Percentiles rank a stretch among this genome's conserved stretches.
phyloP scores from a whole-genome alignment of 2,888 invertebrate genomes.

The Polyommatus iphigenia region DNA sequence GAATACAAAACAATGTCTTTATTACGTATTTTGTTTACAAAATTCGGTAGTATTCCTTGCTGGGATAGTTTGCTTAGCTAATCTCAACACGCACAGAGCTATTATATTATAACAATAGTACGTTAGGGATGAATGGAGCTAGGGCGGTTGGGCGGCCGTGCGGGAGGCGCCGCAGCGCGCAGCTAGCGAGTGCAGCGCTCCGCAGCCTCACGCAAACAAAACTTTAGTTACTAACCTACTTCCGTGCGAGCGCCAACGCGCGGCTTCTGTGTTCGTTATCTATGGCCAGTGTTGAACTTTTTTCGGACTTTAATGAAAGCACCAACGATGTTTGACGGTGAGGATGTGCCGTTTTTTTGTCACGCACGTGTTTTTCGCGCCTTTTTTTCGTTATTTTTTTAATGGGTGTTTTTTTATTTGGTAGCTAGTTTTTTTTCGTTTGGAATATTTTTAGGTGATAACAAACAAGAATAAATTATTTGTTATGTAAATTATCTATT shows the following conservation, averaged over 20 bases:
- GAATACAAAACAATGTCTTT: too few species aligned
- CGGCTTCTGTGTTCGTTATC: constrained; percentile 53
- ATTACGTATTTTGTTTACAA: too few species aligned
- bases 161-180: constrained; percentile 60
- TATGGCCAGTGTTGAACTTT: constrained; percentile 71
- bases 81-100: not conserved
- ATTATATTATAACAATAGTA: not conserved
- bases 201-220: constrained; percentile 81
- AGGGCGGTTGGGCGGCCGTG: constrained; percentile 60
- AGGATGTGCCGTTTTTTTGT: constrained; percentile 69
- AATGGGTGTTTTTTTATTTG: not conserved
- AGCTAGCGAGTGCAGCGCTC: constrained; percentile 61
- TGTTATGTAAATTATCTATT: not conserved
- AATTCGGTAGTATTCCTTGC: not conserved
- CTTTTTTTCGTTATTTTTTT: not conserved
- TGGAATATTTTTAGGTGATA: not conserved
- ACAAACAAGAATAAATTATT: not conserved
- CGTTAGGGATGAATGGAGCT: constrained; percentile 28
- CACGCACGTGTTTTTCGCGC: constrained; percentile 60
- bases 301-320: constrained; percentile 57
- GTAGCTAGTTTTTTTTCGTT: not conserved
- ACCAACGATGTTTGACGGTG: constrained; percentile 75
- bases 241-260: constrained; percentile 78
- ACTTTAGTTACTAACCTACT: constrained; percentile 81
- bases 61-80: not conserved